Percentiles rank a stretch among this genome's conserved stretches.
Conservation (phyloP, 2,113 vertebrate species). For the Progne subis region DNA sequence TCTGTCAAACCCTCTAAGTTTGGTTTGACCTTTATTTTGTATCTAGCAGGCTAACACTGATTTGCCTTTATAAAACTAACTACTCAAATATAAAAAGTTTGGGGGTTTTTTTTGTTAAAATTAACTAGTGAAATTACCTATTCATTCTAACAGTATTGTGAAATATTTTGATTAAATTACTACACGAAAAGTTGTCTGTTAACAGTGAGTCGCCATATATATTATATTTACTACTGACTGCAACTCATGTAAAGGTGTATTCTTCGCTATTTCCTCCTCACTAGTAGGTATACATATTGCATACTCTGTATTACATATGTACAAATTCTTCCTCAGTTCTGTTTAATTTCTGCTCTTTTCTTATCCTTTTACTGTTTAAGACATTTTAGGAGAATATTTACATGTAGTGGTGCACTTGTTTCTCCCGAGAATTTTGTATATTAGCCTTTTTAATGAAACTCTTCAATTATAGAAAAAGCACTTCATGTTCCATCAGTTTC, state of each 20-base stretch:
- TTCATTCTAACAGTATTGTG: not conserved
- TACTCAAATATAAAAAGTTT: not conserved
- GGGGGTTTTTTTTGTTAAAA: not conserved
- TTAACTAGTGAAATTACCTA: not conserved
- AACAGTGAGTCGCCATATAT: not conserved
- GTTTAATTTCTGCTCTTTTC: not conserved
- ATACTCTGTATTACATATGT: not conserved
- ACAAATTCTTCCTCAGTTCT: not conserved
- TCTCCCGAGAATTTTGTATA: not conserved
- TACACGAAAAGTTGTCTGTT: not conserved
- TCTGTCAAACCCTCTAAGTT: not conserved
- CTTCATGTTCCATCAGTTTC: not conserved
- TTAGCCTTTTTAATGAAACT: not conserved
- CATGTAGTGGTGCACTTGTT: not conserved
- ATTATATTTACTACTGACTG: not conserved
- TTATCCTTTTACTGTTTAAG: not conserved
- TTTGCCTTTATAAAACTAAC: not conserved
- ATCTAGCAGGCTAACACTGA: not conserved
- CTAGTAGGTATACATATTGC: accelerated
- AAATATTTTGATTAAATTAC: not conserved
- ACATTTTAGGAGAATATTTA: not conserved
- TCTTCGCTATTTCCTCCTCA: not conserved
- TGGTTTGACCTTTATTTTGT: not conserved
- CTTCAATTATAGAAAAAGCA: not conserved
- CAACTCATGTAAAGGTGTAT: not conserved